Base-by-base conservation (phyloP, 2,797 vertebrate species). In the Melopsittacus undulatus region DNA sequence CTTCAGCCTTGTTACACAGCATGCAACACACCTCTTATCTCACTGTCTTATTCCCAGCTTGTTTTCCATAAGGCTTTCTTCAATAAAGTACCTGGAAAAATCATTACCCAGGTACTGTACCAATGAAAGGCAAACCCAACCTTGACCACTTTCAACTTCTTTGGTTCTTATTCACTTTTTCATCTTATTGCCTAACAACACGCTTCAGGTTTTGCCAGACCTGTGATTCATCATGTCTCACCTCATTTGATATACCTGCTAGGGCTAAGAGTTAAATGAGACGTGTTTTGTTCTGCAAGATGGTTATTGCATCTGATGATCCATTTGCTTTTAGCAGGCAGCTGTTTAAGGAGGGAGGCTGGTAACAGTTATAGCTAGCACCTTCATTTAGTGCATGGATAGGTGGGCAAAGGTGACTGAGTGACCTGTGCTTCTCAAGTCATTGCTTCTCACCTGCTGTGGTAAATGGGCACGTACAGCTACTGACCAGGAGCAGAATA, bases 101-200 rank as follows among this genome's bases (percentile, higher is more conserved):
- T 46, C 15, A 8, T 38, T 36, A 45, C 38, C 51, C 0, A 0
- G 11, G 32, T 81, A 30, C 13, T 4, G 7, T 18, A 54, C 34
- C 11, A 51, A 59, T 34, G 59, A 66, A 81, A 62, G 15, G 38
- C 15, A 84, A 78, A 73, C 8, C 6, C 8, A 57, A 5, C 36
- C 76, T 90, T 57, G 48, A 51, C 30, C 4, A 8, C n/a, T 84
- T 90, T 54, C 62, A 79, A 19, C 15, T 21, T 57, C 15, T 57
- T 72, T 32, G 3, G 13, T 75, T 79, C 67, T 67, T 80, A 64
- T 2, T 90, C 26, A 22, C 10, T 36, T 83, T 88, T 74, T 80
- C 52, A 64, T 83, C 11, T 27, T 46, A 70, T 61, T 67, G n/a
- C 68, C 70, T 79, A 84, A 63, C 46, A 83, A 30, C 7, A 29